Conservation (phyloP, 1,140 invertebrate species). For the Colletes gigas region DNA sequence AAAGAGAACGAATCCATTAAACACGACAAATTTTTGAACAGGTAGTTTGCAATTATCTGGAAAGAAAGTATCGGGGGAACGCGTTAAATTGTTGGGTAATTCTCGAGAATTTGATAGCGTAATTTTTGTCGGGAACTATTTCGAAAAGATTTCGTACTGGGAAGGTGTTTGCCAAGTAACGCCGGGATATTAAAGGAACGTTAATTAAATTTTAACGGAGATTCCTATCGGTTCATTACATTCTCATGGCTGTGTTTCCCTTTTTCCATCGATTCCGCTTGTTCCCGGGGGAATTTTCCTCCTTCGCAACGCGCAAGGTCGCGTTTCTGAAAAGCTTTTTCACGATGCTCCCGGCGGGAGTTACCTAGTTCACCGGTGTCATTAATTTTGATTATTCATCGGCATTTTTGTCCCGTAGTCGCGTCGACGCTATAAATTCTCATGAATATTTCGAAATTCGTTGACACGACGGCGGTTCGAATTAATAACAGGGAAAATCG, state of each 20-base stretch:
- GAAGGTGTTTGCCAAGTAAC: neutral
- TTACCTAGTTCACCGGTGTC: neutral
- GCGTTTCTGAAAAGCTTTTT: neutral
- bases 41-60: too few relatives aligned
- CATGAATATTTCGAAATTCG: slow-evolving; percentile 17
- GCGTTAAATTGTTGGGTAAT: neutral
- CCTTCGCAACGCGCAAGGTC: neutral
- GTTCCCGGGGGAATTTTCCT: neutral
- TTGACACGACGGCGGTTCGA: neutral
- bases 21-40: too few relatives aligned
- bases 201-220: slow-evolving; percentile 19
- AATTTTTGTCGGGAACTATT: slow-evolving; percentile 3
- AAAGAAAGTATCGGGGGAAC: too few relatives aligned
- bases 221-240: too few relatives aligned
- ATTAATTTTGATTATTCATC: slow-evolving; percentile 38
- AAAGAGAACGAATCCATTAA: too few relatives aligned
- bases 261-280: neutral
- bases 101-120: neutral
- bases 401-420: neutral
- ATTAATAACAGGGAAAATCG: slow-evolving; percentile 22
- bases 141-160: neutral
- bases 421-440: slow-evolving; percentile 11
- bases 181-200: neutral
- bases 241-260: too few relatives aligned
- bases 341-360: too few relatives aligned